These are phyloP conservation scores for Thamnaconus septentrionalis DNA, from an alignment of 2,113 vertebrate species.

Conservation along the genomic window DNA sequence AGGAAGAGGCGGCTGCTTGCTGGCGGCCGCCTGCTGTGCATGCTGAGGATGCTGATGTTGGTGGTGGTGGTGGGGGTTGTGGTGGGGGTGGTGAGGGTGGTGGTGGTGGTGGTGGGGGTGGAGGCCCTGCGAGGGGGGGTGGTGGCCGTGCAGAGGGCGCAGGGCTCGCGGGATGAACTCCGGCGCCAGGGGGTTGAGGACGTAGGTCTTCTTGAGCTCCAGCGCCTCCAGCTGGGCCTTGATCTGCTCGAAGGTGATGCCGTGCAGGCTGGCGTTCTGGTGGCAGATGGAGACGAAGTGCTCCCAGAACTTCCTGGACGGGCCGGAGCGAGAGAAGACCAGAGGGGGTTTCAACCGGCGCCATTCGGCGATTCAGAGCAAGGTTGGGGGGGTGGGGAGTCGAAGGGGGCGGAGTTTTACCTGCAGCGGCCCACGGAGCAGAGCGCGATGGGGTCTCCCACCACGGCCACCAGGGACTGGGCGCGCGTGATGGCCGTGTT, in stretches of 20 bases:
- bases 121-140: constrained; percentile 75
- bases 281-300: constrained; percentile 97
- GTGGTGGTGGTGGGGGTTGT: constrained; percentile 80
- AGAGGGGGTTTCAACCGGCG: neutral
- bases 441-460: constrained; percentile 96
- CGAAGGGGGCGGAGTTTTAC: constrained; percentile 59
- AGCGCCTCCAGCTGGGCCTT: constrained; percentile 96
- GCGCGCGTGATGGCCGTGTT: constrained; percentile 99
- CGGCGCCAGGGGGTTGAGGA: constrained; percentile 95
- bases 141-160: constrained; percentile 68
- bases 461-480: constrained; percentile 95
- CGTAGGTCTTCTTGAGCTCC: constrained; percentile 98
- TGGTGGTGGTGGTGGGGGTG: constrained; percentile 76
- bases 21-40: constrained; percentile 74
- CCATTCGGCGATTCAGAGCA: no score
- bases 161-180: constrained; percentile 97
- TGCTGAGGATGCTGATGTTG: constrained; percentile 80
- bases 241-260: constrained; percentile 98
- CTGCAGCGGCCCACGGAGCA: constrained; percentile 98
- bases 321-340: constrained; percentile 16
- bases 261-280: constrained; percentile 93
- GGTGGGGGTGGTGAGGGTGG: constrained; percentile 67
- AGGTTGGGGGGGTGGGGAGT: no score
- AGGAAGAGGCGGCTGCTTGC: constrained; percentile 69
- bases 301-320: constrained; percentile 97